phyloP scores from a whole-genome alignment of 2,113 vertebrate genomes.

The Vicugna pacos region DNA sequence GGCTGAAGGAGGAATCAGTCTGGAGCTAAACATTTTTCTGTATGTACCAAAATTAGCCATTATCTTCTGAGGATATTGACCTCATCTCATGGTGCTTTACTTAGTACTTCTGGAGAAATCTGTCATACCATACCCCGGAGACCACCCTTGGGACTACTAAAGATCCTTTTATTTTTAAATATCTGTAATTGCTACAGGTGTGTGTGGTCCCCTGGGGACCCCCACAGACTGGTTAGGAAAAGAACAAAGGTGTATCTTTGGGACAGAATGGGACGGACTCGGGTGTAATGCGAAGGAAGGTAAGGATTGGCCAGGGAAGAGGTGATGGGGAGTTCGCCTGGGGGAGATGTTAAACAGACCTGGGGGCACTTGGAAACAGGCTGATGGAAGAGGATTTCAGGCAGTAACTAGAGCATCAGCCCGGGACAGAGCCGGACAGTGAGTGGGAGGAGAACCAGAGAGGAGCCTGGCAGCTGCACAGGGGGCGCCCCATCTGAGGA shows the following conservation, averaged over 20 bases:
- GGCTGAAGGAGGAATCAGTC: neutral
- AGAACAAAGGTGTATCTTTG: neutral
- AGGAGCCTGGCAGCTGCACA: rapidly evolving
- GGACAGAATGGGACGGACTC: neutral
- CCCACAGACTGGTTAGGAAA: neutral
- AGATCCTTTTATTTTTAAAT: neutral
- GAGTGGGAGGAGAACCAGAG: neutral
- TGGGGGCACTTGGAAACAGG: neutral
- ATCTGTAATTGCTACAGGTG: neutral
- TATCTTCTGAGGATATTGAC: neutral
- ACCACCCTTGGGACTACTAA: neutral
- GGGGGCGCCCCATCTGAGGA: neutral
- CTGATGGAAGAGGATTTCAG: neutral
- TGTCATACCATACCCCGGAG: neutral
- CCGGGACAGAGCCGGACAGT: neutral
- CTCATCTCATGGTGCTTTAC: neutral
- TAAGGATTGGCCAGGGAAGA: neutral
- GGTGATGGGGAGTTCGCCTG: neutral
- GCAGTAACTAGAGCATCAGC: neutral
- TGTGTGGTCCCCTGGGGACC: too few species aligned
- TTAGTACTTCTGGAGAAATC: neutral
- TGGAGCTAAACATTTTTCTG: neutral
- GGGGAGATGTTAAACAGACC: neutral
- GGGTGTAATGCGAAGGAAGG: neutral
- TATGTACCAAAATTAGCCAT: neutral